Base-by-base conservation (phyloP, 2,888 invertebrate species). In the Priocnemis perturbator region DNA sequence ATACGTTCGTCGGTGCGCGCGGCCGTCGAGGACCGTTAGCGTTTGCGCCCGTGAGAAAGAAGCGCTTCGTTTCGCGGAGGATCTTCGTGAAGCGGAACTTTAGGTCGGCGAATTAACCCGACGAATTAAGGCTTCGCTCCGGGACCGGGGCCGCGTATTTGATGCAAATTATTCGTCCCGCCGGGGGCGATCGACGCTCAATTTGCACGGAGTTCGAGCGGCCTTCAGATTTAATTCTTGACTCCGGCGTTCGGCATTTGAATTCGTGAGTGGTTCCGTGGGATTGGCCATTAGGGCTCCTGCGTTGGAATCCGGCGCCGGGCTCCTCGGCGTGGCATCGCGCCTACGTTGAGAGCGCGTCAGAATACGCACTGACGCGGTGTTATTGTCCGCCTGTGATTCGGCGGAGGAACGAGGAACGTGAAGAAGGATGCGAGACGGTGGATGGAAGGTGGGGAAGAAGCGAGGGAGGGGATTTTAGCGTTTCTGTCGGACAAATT, bases 161-260 rank as follows among this genome's bases (percentile, higher is more conserved):
- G 72, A 76, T 71, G 74, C 66, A 78, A 78, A 79, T 78, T 77
- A 79, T 78, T 78, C 77, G 69, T 74, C 62, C 60, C 63, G 71
- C 79, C 71, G 37, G 64, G 67, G 74, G 79, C 78, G 65, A 79
- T 78, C 79, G 74, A 67, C 72, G 72, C 72, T 66, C 71, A 73
- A 74, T 78, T 79, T 74, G 69, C 79, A 71, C 70, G 55, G 69
- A 74, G 72, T 71, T 78, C 69, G 73, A 67, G 77, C 73, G 69
- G 69, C 77, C 72, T 69, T 74, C 74, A 74, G 76, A 79, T 72
- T 76, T 69, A 73, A 77, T 77, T 80, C 80, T 71, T 73, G 67
- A 53, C 61, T 55, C 47, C 19, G 55, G 66, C 60, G 58, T 66
- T 15, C 19, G 60, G 71, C 64, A 73, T 76, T 77, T 71, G 71